Percentiles rank a stretch among this genome's conserved stretches.
Conservation (phyloP, 2,113 vertebrate species). For the Notarius lentiginosus region DNA sequence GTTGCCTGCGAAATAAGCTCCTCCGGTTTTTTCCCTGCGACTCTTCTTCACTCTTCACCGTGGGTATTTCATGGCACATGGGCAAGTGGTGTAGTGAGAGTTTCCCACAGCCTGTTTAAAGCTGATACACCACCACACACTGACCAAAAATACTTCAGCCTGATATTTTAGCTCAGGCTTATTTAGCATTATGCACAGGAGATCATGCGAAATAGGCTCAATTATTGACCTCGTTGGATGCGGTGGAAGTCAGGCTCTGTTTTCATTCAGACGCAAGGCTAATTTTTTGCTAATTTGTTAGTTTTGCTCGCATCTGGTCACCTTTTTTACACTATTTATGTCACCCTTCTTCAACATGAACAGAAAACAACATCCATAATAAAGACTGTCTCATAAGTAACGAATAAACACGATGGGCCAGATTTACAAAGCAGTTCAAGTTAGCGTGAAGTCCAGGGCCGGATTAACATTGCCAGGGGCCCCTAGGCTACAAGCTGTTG, state of each 20-base stretch:
- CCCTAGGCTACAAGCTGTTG: no score
- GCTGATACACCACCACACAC: neutral
- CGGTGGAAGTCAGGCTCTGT: neutral
- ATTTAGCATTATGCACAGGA: neutral
- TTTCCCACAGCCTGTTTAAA: constrained; percentile 4
- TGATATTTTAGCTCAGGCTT: neutral
- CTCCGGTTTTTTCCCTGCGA: constrained; percentile 18
- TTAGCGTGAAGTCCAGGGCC: no score
- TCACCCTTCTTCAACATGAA: neutral
- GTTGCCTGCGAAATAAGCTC: constrained; percentile 50
- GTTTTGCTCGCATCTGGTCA: neutral
- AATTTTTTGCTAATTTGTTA: neutral
- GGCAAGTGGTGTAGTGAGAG: neutral
- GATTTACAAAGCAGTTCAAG: no score
- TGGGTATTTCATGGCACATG: constrained; percentile 25
- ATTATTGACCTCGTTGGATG: neutral
- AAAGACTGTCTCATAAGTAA: neutral
- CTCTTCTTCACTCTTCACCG: constrained; percentile 11
- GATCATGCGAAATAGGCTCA: neutral
- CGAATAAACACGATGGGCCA: neutral
- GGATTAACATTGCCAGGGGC: no score
- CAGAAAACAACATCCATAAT: neutral
- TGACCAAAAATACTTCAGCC: neutral
- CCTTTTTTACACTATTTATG: neutral
- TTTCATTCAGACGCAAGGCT: neutral